These are phyloP conservation scores for Mongoloraphidia duomilia DNA, from an alignment of 2,888 invertebrate genomes.

Conservation along the genomic window DNA sequence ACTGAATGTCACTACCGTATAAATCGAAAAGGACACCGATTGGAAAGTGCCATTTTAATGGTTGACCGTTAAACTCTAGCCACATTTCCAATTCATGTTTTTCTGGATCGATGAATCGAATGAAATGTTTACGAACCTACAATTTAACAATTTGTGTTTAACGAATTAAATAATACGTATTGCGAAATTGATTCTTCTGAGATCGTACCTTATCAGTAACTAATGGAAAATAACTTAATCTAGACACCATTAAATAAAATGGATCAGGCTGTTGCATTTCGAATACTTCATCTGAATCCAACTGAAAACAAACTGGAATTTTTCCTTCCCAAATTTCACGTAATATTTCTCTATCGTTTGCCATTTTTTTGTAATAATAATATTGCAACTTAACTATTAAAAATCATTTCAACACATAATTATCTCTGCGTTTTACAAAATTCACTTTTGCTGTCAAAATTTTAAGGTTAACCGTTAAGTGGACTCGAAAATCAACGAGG, in stretches of 20 bases:
- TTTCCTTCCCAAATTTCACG: constrained; percentile 94
- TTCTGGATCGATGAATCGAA: constrained; percentile 64
- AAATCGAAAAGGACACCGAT: constrained; percentile 90
- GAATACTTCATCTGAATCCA: constrained; percentile 77
- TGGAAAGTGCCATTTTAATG: constrained; percentile 80
- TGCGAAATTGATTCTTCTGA: background rate
- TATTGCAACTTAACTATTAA: background rate
- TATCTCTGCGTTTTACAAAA: too few relatives aligned
- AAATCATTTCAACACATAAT: too few relatives aligned
- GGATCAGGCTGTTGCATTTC: constrained; percentile 84
- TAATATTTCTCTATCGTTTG: constrained; percentile 87
- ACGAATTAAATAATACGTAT: background rate
- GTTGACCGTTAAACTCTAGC: constrained; percentile 84
- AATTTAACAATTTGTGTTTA: constrained; percentile 14
- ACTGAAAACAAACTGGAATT: constrained; percentile 82
- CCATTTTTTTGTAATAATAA: constrained; percentile 41
- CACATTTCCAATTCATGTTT: constrained; percentile 82
- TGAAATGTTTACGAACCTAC: constrained; percentile 78
- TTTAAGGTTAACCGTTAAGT: too few relatives aligned
- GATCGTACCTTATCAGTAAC: constrained; percentile 78
- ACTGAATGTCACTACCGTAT: constrained; percentile 44
- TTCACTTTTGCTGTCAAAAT: too few relatives aligned
- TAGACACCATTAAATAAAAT: constrained; percentile 84
- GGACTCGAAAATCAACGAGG: too few relatives aligned
- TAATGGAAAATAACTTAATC: constrained; percentile 86